Evolutionary conservation across 1,140 invertebrate genomes (phyloP), one percentile per base, ranked within the genome.

Genomic region (Papilio xuthus): DNA sequence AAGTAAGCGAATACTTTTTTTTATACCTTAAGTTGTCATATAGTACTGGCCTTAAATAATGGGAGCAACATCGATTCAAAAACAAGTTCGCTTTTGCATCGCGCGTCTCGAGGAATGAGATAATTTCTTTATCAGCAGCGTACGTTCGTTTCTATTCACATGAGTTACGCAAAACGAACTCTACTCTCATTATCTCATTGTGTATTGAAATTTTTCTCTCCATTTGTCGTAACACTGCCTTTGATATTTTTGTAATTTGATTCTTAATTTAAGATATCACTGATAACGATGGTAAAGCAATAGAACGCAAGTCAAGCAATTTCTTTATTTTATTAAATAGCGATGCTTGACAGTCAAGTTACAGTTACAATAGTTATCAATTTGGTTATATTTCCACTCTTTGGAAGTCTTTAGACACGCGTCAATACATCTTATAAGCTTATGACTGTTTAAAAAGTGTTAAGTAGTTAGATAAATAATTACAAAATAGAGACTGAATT

Each of bases 61-160:
- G 12, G 12, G 53, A 23, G 37, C 41, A 71, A 23, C 18, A 71
- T 9, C 20, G n/a, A 47, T 44, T 23, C 41, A 44, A 7, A 72
- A 70, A 72, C 70, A 72, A 71, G 18, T 7, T 41, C 18, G 37
- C 69, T 71, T 71, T 47, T 72, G 69, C 42, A 44, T 72, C n/a
- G 18, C 20, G 69, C n/a, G 2, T 3, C 69, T 70, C 37, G 20
- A 72, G 70, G 20, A 37, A 75, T 76, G 53, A 60, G 73, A 76
- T 76, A 76, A 76, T 76, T 76, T 76, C 50, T 76, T 76, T 76
- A 76, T 76, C 50, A 60, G 9, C 18, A 10, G 26, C 50, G n/a
- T 72, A 63, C 47, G 28, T 8, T 63, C 23, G 37, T 20, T 37
- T 76, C 73, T 75, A 42, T 75, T 75, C 73, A 37, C 73, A n/a